These are phyloP conservation scores for Mola mola DNA, from an alignment of 2,113 vertebrate genomes.

Conservation along the genomic window DNA sequence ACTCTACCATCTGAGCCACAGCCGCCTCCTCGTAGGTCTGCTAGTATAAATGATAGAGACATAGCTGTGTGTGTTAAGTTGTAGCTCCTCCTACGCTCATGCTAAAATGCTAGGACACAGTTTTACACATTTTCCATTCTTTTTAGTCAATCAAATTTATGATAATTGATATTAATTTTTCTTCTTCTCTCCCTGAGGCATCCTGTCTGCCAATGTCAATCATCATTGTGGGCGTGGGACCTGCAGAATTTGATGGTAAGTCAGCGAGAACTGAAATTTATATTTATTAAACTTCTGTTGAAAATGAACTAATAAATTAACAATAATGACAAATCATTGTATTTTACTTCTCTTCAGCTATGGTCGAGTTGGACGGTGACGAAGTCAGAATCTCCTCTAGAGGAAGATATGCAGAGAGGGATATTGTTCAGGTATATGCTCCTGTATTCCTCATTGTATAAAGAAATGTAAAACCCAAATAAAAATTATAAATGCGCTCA, in stretches of 20 bases:
- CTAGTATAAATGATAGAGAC: no score
- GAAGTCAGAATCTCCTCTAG: conserved; percentile 95
- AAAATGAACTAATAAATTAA: no score
- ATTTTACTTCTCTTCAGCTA: conserved; percentile 79
- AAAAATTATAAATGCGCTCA: no score
- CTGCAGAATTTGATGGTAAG: conserved; percentile 95
- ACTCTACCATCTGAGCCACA: no score
- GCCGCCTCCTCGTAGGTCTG: no score
- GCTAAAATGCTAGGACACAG: not conserved
- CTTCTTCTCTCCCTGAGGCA: conserved; percentile 76
- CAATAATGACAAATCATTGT: no score
- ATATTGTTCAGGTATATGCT: conserved; percentile 93
- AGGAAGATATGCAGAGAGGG: conserved; percentile 94
- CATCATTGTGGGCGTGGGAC: conserved; percentile 95
- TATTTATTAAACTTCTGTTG: not conserved
- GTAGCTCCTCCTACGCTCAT: not conserved
- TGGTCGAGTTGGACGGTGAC: conserved; percentile 96
- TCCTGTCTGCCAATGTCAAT: conserved; percentile 94
- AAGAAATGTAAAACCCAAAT: not conserved
- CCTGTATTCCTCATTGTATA: not conserved
- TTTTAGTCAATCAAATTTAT: not conserved
- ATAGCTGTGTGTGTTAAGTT: not conserved
- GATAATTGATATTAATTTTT: not conserved
- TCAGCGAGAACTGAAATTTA: not conserved
- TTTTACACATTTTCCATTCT: not conserved